Evolutionary conservation across 2,888 invertebrate genomes (phyloP), one percentile per base, ranked within the genome.

Genomic region (Caenorhabditis plicata): DNA sequence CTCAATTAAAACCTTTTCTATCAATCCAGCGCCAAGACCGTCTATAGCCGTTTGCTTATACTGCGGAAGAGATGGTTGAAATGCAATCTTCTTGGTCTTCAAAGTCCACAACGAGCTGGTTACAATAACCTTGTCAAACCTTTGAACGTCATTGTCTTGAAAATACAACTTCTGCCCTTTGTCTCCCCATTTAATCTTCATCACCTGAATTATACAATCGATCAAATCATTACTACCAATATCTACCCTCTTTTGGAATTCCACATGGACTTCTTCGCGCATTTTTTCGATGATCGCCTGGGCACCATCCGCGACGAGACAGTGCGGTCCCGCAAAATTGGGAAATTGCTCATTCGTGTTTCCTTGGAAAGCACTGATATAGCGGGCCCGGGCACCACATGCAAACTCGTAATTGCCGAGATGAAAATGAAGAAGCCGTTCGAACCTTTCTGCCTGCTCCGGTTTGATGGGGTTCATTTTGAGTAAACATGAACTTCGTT

Each of bases 291-390:
- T 66, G 70, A 20, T 75, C 45, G 20, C 83, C 48, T 71, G 62
- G 45, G 80, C 81, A n/a, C 84, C 84, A 20, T 81, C 77, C 4
- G 74, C 68, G 15, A 85, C 60, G 1, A 83, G 62, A 9, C 82
- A 80, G 40, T 83, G 83, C 19, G 80, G 77, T 3, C 84, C 85
- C 25, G 80, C 80, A 71, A 85, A 84, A 70, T 84, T 84, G 26
- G 82, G 82, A 58, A 81, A 81, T 11, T 77, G 77, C 57, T 85
- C 84, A 60, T 84, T 84, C 67, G 84, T 84, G 63, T 85, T 84
- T 84, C 84, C 85, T 60, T 81, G 38, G 41, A 53, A 53, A 0
- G 58, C 52, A 3, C 52, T 53, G 5, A 58, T 27, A 19, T 81
- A 69, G 23, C 69, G 62, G 3, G 84, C 61, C 15, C 63, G 53